These are phyloP conservation scores for Microcebus griseorufus DNA, from an alignment of 2,113 vertebrate genomes.

Conservation along the genomic window DNA sequence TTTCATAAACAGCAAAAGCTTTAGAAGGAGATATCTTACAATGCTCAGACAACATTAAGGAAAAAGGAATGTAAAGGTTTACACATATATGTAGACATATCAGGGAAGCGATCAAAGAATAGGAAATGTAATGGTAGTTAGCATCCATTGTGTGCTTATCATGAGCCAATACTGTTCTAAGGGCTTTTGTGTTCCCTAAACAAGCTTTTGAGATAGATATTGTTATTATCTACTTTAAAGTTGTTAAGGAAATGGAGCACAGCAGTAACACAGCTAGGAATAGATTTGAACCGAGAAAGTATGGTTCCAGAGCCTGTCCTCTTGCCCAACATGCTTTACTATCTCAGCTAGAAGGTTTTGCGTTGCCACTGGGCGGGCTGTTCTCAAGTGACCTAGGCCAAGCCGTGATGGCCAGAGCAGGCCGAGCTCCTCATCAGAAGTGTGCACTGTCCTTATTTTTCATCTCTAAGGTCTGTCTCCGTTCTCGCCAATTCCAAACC, in stretches of 20 bases:
- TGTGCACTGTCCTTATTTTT: background rate
- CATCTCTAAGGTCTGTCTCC: background rate
- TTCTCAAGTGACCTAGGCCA: background rate
- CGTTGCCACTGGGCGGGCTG: too few relatives aligned
- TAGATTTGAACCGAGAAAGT: background rate
- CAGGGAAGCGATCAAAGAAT: background rate
- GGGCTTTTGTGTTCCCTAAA: background rate
- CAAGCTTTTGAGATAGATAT: background rate
- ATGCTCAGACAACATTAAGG: background rate
- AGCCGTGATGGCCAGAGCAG: background rate
- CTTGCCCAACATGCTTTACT: fast-evolving
- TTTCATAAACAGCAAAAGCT: background rate
- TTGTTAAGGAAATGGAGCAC: background rate
- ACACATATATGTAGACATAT: background rate
- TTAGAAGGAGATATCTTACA: background rate
- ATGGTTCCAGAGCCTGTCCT: background rate
- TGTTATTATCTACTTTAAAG: background rate
- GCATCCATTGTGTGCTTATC: background rate
- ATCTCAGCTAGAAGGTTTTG: background rate
- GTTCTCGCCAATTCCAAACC: background rate
- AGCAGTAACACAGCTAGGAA: background rate
- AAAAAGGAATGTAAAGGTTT: background rate
- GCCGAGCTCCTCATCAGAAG: background rate
- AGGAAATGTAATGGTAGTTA: background rate
- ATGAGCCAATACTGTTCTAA: background rate